Conservation (phyloP, 2,113 vertebrate genomes). For the Melanerpes formicivorus region DNA sequence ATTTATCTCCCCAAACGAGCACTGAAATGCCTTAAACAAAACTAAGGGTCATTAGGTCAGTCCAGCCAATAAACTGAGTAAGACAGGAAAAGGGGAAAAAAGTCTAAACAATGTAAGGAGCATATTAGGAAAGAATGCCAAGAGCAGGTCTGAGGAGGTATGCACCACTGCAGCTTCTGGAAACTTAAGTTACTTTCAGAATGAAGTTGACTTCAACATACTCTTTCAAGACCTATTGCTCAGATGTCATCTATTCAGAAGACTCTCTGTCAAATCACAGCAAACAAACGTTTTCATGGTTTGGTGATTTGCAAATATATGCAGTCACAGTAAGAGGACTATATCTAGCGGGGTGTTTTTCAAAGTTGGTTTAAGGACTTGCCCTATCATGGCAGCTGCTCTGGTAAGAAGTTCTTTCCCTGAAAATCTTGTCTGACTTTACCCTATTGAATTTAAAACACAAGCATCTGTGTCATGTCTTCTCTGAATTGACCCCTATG, state of each 20-base stretch:
- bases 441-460: background rate
- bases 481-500: background rate
- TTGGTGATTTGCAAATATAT: background rate
- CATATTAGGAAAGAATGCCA: background rate
- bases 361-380: background rate
- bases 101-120: background rate
- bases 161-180: background rate
- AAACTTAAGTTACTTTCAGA: background rate
- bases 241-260: background rate
- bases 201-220: background rate
- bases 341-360: background rate
- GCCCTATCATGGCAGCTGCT: background rate
- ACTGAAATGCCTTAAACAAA: background rate
- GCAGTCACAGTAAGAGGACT: background rate
- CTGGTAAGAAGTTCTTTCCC: background rate
- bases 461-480: fast-evolving
- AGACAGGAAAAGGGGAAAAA: too few relatives aligned
- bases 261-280: background rate
- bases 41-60: background rate
- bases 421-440: background rate
- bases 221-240: background rate
- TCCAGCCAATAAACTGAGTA: background rate
- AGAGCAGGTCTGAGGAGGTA: background rate
- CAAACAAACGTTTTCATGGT: background rate
- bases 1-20: background rate